Conservation (phyloP, 2,113 vertebrate species). For the Eurystomus gularis region DNA sequence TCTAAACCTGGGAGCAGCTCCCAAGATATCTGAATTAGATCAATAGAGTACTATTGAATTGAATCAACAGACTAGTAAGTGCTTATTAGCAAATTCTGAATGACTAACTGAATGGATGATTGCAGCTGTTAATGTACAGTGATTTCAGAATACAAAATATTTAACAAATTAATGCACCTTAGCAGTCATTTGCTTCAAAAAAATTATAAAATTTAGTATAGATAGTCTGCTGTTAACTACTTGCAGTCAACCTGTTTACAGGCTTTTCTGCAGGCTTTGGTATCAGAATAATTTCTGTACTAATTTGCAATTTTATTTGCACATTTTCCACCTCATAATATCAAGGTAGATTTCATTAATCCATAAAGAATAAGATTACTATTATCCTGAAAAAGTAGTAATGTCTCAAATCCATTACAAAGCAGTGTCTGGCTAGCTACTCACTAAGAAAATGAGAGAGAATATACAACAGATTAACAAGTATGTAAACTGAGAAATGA, state of each 20-base stretch:
- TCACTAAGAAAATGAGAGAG: neutral
- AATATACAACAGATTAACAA: neutral
- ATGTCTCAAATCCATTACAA: neutral
- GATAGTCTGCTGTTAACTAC: neutral
- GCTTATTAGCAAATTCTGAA: neutral
- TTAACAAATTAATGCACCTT: neutral
- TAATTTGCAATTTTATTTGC: neutral
- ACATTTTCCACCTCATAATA: neutral
- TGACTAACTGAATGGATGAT: neutral
- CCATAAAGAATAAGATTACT: neutral
- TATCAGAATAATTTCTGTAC: neutral
- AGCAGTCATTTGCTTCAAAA: neutral
- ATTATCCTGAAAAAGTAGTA: neutral
- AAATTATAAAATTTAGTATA: neutral
- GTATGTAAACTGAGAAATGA: neutral
- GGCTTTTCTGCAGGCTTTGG: neutral
- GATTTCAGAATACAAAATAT: neutral
- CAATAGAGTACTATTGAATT: neutral
- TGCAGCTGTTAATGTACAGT: neutral
- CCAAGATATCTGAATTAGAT: neutral
- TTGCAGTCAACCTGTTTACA: neutral
- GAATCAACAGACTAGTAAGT: neutral
- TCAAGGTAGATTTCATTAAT: neutral
- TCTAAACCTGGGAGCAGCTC: neutral
- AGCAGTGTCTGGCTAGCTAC: neutral